These are phyloP conservation scores for Tachypleus tridentatus DNA, from an alignment of 1,140 invertebrate genomes.

Conservation along the genomic window DNA sequence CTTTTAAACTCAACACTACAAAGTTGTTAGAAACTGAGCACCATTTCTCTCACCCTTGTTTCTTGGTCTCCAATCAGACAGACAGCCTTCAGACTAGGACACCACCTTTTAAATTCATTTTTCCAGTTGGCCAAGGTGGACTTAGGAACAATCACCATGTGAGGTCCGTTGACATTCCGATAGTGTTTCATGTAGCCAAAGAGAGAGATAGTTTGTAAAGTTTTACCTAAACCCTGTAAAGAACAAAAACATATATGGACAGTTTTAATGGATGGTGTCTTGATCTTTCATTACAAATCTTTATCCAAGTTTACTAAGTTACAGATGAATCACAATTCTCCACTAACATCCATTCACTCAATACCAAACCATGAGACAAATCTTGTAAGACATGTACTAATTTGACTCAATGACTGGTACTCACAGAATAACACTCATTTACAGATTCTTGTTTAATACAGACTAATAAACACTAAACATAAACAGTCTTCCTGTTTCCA, in stretches of 20 bases:
- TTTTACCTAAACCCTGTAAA: slow-evolving; percentile 82
- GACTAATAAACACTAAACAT: too few relatives aligned
- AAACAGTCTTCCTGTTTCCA: too few relatives aligned
- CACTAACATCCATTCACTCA: too few relatives aligned
- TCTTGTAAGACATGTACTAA: too few relatives aligned
- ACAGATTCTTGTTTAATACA: too few relatives aligned
- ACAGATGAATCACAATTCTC: too few relatives aligned
- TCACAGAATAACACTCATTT: too few relatives aligned
- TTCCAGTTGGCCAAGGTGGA: slow-evolving; percentile 98
- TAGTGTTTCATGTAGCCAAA: slow-evolving; percentile 99
- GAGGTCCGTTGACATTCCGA: slow-evolving; percentile 84
- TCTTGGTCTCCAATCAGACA: slow-evolving; percentile 94
- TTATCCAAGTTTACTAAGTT: not conserved
- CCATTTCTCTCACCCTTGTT: slow-evolving; percentile 50
- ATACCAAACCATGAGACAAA: too few relatives aligned
- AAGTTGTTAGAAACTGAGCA: too few relatives aligned
- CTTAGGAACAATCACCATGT: slow-evolving; percentile 98
- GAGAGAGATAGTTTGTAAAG: slow-evolving; percentile 94
- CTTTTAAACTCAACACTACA: slow-evolving; percentile 43
- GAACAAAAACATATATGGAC: slow-evolving; percentile 5
- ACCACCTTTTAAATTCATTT: slow-evolving; percentile 98
- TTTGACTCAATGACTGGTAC: too few relatives aligned
- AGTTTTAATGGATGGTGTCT: not conserved
- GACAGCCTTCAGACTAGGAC: slow-evolving; percentile 77
- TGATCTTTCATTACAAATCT: not conserved